phyloP scores from a whole-genome alignment of 2,888 invertebrate species.

The Papilio protenor region DNA sequence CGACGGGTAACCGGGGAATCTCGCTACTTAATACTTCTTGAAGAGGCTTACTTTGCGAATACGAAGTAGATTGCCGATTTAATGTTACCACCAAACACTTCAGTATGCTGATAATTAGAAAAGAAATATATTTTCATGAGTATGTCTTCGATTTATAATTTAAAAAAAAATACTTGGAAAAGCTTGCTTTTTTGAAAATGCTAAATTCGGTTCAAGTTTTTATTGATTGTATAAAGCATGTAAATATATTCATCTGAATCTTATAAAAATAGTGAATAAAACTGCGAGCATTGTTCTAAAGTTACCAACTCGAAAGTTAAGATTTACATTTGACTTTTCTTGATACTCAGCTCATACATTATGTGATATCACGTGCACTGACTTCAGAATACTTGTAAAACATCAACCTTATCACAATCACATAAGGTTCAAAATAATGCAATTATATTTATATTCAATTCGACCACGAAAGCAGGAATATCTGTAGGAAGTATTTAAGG shows the following conservation, averaged over 20 bases:
- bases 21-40: conserved; percentile 3
- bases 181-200: no score
- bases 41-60: conserved; percentile 4
- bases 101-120: background rate
- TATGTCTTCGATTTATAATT: background rate
- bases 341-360: conserved; percentile 19
- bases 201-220: no score
- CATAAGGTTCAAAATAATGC: conserved; percentile 1
- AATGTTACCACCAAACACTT: background rate
- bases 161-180: background rate
- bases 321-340: conserved; percentile 22
- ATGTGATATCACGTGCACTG: conserved; percentile 19
- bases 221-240: background rate
- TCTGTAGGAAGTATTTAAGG: background rate
- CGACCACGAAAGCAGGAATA: background rate
- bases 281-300: conserved; percentile 13
- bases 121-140: background rate
- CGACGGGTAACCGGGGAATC: conserved; percentile 2
- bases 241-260: background rate
- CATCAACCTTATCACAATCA: background rate
- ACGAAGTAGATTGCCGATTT: background rate
- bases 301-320: conserved; percentile 10
- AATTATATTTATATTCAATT: background rate
- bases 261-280: background rate
- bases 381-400: background rate